Evolutionary conservation across 2,797 vertebrate species (phyloP).

Genomic region (Syncerus caffer): DNA sequence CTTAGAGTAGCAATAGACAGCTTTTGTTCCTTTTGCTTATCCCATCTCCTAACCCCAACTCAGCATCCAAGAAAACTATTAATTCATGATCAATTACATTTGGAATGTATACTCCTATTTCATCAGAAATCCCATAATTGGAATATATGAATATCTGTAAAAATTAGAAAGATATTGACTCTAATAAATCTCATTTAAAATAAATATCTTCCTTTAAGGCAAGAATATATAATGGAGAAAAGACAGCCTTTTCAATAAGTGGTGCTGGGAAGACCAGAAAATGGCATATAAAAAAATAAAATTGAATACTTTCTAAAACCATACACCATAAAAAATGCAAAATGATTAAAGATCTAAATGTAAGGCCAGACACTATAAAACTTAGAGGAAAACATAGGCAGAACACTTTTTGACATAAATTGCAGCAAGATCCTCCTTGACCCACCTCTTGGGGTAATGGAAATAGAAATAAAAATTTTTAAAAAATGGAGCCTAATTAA

Average conservation of each 20-base stretch:
- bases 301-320: background rate
- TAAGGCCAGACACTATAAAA: background rate
- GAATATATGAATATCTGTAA: background rate
- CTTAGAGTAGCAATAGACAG: background rate
- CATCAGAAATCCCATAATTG: background rate
- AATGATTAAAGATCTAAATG: background rate
- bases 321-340: background rate
- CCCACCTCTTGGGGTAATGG: background rate
- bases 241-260: background rate
- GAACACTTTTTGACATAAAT: background rate
- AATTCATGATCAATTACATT: background rate
- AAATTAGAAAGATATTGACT: constrained; percentile 9
- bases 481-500: background rate
- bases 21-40: background rate
- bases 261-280: background rate
- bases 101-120: background rate
- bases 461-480: background rate
- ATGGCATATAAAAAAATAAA: background rate
- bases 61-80: background rate
- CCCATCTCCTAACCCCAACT: background rate
- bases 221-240: background rate
- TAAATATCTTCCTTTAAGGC: background rate
- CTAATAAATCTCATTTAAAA: constrained; percentile 19
- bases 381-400: background rate
- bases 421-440: background rate